Conservation (phyloP, 2,113 vertebrate species). For the Motacilla tschutschensis region DNA sequence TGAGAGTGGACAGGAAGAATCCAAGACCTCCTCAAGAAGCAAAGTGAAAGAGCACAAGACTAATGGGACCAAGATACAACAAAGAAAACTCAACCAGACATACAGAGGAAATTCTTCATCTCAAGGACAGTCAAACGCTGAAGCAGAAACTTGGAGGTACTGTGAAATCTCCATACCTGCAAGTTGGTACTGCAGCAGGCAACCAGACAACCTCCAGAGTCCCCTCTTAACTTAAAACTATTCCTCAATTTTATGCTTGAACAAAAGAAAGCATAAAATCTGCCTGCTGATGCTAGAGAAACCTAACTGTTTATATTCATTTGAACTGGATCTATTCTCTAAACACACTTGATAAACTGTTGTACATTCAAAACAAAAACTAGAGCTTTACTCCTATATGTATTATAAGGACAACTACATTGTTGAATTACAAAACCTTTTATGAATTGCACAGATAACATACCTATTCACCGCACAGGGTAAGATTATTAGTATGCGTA, state of each 20-base stretch:
- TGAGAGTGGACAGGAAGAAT: neutral
- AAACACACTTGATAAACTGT: neutral
- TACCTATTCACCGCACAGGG: neutral
- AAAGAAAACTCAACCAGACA: neutral
- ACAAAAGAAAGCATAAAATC: neutral
- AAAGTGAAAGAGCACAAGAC: neutral
- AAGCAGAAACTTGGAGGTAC: accelerated
- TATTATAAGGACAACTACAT: neutral
- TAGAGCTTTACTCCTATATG: neutral
- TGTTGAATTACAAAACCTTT: neutral
- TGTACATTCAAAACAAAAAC: neutral
- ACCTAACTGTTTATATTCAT: neutral
- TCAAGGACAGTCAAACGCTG: neutral
- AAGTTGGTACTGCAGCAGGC: neutral
- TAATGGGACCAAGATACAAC: neutral
- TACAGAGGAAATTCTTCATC: neutral
- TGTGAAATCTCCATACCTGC: neutral
- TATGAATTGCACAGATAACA: neutral
- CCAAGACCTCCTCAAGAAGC: neutral
- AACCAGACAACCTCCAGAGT: neutral
- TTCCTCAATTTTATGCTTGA: neutral
- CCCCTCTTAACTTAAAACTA: neutral
- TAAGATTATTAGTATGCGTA: neutral
- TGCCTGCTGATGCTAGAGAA: neutral
- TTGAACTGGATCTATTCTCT: neutral